Conservation (phyloP, 2,797 vertebrate genomes). For the Vultur gryphus region DNA sequence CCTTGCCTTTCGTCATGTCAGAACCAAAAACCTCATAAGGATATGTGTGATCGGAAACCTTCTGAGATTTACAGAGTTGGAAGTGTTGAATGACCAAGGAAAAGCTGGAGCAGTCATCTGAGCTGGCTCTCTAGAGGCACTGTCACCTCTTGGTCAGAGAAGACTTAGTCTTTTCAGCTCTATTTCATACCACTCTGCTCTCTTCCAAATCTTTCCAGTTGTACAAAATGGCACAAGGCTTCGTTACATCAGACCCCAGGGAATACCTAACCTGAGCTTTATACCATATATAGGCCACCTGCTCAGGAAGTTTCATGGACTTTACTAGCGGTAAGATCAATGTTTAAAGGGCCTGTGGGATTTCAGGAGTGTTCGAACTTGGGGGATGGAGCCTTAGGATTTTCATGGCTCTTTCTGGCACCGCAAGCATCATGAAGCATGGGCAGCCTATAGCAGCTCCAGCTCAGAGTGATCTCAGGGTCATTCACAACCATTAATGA, state of each 20-base stretch:
- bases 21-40: background rate
- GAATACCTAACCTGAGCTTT: background rate
- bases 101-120: background rate
- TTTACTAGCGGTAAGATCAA: background rate
- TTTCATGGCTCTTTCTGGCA: background rate
- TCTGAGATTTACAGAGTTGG: background rate
- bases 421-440: rapidly evolving
- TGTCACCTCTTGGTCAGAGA: background rate
- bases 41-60: background rate
- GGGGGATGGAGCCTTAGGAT: background rate
- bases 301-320: background rate
- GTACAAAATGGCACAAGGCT: too few relatives aligned
- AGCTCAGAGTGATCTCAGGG: background rate
- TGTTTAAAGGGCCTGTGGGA: background rate
- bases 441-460: background rate
- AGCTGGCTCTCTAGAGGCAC: background rate
- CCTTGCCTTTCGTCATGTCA: background rate
- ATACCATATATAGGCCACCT: too few relatives aligned
- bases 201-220: background rate
- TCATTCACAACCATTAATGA: background rate
- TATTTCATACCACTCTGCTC: background rate
- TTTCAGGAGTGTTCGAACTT: background rate
- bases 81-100: background rate
- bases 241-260: rapidly evolving
- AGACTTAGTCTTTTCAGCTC: background rate